These are phyloP conservation scores for Epinotia ramella DNA, from an alignment of 2,888 invertebrate species.

Conservation along the genomic window DNA sequence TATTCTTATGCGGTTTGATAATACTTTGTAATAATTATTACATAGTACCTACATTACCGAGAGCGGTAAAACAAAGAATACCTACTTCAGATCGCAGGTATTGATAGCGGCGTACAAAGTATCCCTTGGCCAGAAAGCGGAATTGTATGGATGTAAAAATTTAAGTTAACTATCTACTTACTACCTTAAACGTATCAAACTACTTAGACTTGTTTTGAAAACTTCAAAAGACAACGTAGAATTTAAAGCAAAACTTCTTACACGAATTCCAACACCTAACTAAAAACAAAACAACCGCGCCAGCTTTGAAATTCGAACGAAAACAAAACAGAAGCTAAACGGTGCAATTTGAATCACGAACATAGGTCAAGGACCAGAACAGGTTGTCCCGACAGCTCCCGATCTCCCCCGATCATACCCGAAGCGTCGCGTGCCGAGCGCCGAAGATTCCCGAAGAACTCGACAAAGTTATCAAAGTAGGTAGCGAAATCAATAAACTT, in stretches of 20 bases:
- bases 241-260: not conserved
- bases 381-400: slow-evolving; percentile 33
- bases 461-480: slow-evolving; percentile 11
- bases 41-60: no score
- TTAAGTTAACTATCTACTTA: not conserved
- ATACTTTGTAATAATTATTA: no score
- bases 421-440: slow-evolving; percentile 34
- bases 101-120: no score
- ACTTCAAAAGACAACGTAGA: not conserved
- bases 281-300: not conserved
- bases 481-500: not conserved
- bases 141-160: not conserved
- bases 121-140: no score
- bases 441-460: slow-evolving; percentile 27
- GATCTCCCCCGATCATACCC: slow-evolving; percentile 22
- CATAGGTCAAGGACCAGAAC: slow-evolving; percentile 45
- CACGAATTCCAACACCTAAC: slow-evolving; percentile 4
- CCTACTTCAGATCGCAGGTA: no score
- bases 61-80: no score
- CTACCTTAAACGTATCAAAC: no score
- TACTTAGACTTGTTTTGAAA: not conserved
- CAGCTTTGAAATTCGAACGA: slow-evolving; percentile 12
- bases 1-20: no score
- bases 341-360: slow-evolving; percentile 44
- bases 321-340: slow-evolving; percentile 32